These are phyloP conservation scores for Drosophila silvestris DNA, from an alignment of 2,888 invertebrate genomes.

Conservation along the genomic window DNA sequence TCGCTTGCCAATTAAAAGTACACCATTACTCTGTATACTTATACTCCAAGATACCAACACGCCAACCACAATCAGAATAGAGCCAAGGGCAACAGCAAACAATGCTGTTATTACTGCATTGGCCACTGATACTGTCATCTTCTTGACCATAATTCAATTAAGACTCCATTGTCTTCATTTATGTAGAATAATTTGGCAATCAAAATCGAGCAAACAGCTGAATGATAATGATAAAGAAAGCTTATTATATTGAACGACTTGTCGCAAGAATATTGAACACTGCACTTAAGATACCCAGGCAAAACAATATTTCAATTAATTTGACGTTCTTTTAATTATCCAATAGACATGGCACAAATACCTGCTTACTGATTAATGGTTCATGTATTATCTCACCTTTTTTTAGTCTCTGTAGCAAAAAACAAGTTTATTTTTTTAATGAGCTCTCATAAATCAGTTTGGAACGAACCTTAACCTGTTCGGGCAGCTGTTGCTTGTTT, in stretches of 20 bases:
- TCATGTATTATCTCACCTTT: slow-evolving; percentile 11
- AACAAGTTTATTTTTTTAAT: slow-evolving; percentile 37
- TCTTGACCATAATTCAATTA: slow-evolving; percentile 57
- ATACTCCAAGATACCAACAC: slow-evolving; percentile 13
- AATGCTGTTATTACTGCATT: slow-evolving; percentile 40
- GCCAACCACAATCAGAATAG: slow-evolving; percentile 9
- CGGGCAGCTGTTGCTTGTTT: slow-evolving; percentile 52
- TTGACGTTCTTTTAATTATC: slow-evolving; percentile 33
- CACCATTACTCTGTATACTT: slow-evolving; percentile 56
- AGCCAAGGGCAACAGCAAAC: slow-evolving; percentile 25
- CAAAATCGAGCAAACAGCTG: slow-evolving; percentile 3
- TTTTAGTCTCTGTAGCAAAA: slow-evolving; percentile 1
- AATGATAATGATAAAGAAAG: background rate
- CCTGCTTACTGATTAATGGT: slow-evolving; percentile 6
- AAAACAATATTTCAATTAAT: slow-evolving; percentile 16
- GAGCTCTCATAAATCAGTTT: slow-evolving; percentile 47
- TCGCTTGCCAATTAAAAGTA: slow-evolving; percentile 65
- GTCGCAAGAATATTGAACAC: slow-evolving; percentile 1
- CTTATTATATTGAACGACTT: slow-evolving; percentile 6
- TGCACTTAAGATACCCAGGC: background rate
- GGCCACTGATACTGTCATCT: slow-evolving; percentile 9
- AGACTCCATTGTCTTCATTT: slow-evolving; percentile 39
- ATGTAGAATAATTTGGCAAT: slow-evolving; percentile 57
- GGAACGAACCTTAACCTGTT: slow-evolving; percentile 45
- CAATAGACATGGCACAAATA: slow-evolving; percentile 10